These are phyloP conservation scores for Gobio gobio DNA, from an alignment of 2,113 vertebrate species.

Conservation along the genomic window DNA sequence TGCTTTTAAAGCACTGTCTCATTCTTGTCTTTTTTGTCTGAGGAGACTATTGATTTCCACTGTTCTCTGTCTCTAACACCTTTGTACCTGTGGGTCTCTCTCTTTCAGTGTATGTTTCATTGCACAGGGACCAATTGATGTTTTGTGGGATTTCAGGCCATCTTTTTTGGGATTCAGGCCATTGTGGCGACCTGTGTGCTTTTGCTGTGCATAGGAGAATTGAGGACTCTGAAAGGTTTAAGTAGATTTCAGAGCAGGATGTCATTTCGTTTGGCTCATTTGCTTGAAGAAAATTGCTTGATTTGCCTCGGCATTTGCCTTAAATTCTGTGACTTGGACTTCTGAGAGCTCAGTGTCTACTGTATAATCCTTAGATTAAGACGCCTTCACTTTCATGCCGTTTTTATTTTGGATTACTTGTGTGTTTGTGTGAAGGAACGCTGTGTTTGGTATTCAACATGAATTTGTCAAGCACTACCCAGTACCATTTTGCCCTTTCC, in stretches of 20 bases:
- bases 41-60: conserved; percentile 30
- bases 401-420: not conserved
- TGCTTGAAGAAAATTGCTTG: not conserved
- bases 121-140: not conserved
- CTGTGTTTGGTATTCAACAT: conserved; percentile 19
- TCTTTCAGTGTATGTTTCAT: not conserved
- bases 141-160: conserved; percentile 20
- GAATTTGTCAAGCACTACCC: not conserved
- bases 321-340: not conserved
- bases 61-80: not conserved
- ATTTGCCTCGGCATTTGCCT: not conserved
- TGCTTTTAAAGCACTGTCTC: not conserved
- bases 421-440: not conserved
- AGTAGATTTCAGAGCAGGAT: not conserved
- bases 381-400: conserved; percentile 5
- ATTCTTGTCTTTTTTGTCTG: not conserved
- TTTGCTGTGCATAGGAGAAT: conserved; percentile 16
- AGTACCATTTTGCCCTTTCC: not conserved
- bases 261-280: not conserved
- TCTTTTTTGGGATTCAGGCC: conserved; percentile 27
- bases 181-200: conserved; percentile 7
- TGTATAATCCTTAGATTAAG: not conserved
- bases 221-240: not conserved
- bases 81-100: conserved; percentile 10
- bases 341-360: not conserved